phyloP scores from a whole-genome alignment of 1,140 invertebrate species.

The Tribolium castaneum region DNA sequence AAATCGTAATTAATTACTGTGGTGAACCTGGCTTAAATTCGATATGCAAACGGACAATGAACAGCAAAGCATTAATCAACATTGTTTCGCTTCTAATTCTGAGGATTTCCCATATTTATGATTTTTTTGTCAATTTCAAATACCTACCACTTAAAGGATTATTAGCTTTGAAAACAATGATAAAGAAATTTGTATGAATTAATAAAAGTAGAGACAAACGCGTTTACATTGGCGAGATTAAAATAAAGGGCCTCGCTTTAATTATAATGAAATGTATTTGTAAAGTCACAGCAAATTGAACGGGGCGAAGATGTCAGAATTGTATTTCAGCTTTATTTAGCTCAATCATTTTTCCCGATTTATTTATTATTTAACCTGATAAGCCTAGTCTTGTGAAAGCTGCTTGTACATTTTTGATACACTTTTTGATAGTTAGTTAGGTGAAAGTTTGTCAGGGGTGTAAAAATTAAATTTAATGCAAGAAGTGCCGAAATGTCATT shows the following conservation, averaged over 20 bases:
- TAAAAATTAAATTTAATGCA: slow-evolving; percentile 39
- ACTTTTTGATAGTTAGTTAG: background rate
- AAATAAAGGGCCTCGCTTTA: slow-evolving; percentile 37
- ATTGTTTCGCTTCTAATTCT: slow-evolving; percentile 33
- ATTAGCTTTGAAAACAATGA: background rate
- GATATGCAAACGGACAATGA: slow-evolving; percentile 22
- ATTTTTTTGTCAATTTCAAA: slow-evolving; percentile 18
- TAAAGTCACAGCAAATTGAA: slow-evolving; percentile 9
- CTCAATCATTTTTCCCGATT: too few relatives aligned
- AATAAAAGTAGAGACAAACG: background rate
- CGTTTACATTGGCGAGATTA: slow-evolving; percentile 34
- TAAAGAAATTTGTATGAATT: background rate
- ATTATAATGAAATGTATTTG: slow-evolving; percentile 6
- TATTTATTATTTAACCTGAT: background rate
- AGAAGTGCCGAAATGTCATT: slow-evolving; percentile 38
- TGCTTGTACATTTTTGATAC: background rate
- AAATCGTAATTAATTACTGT: slow-evolving; percentile 22
- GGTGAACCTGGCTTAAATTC: slow-evolving; percentile 24
- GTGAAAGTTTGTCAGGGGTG: slow-evolving; percentile 15
- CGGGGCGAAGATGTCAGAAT: background rate
- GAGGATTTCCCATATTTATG: slow-evolving; percentile 29
- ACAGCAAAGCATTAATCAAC: slow-evolving; percentile 32
- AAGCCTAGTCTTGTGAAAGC: background rate
- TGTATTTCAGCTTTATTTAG: too few relatives aligned
- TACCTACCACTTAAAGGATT: slow-evolving; percentile 4